Evolutionary conservation across 2,113 vertebrate genomes (phyloP), one percentile per base, ranked within the genome.

Genomic region (Ailurus styani): DNA sequence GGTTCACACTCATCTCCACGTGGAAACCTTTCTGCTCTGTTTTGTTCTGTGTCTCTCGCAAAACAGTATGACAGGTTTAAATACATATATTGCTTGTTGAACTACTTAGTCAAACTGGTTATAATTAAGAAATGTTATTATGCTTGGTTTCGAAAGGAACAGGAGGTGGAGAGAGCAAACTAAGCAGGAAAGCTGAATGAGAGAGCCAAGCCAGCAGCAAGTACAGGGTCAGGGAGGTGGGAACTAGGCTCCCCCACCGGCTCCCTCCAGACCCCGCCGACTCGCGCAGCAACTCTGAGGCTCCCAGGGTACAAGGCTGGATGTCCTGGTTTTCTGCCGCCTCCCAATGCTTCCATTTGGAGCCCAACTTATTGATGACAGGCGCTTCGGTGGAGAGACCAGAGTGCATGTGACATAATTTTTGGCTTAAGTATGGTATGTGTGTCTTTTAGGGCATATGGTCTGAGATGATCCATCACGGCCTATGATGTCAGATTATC

Each of bases 341-440:
- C 95, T 97, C 84, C 73, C 55, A 50, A 42, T 66, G 55, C 75
- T 96, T 96, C 72, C 86, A 70, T 93, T 78, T 77, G 37, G 45
- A 70, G 45, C 40, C 42, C 72, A 96, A 57, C 18, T 83, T 54
- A n/a, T 34, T 40, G 90, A 82, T 0, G n/a, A 95, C 90, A 97
- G 93, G 40, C 84, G 64, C 73, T 91, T 79, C 96, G 21, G 34
- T 10, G 21, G 91, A 97, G 92, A 93, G 93, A 37, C 50, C 96
- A 83, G 68, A 37, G 83, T 0, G 0, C 68, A 23, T 95, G 89
- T 79, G 91, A 93, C 94, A 98, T 97, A 88, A 95, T 96, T 93
- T 96, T 98, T 97, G 94, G 88, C 96, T 96, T 96, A 88, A 18
- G 79, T 83, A 42, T 34, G 93, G 98, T 93, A 96, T 97, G 96